Conservation (phyloP, 2,888 invertebrate species). For the Xanthorhoe spadicearia region DNA sequence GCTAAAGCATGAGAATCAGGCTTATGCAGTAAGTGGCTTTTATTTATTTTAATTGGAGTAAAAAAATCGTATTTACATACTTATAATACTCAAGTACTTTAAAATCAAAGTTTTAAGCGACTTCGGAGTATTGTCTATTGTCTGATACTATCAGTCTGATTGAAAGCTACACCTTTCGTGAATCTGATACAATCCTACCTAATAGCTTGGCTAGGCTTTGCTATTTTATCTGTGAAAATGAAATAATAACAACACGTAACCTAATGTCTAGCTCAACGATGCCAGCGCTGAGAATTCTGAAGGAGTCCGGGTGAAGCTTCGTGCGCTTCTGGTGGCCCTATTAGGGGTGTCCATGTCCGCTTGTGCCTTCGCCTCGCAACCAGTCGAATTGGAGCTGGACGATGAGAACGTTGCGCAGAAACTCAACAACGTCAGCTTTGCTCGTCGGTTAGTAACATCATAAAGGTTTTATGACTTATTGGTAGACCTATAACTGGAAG, state of each 20-base stretch:
- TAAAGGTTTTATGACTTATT: background rate
- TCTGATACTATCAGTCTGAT: too few relatives aligned
- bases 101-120: too few relatives aligned
- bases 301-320: constrained; percentile 62
- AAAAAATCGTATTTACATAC: too few relatives aligned
- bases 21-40: constrained; percentile 51
- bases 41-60: too few relatives aligned
- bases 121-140: too few relatives aligned
- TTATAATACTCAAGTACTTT: too few relatives aligned
- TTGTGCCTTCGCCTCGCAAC: constrained; percentile 76
- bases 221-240: background rate
- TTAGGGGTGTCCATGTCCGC: constrained; percentile 78
- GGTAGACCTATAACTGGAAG: too few relatives aligned
- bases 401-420: constrained; percentile 76
- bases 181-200: too few relatives aligned
- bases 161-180: too few relatives aligned
- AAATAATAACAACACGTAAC: background rate
- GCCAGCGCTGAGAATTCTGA: constrained; percentile 52
- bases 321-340: constrained; percentile 73
- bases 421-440: constrained; percentile 76
- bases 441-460: constrained; percentile 61
- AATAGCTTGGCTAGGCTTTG: too few relatives aligned
- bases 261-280: constrained; percentile 45
- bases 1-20: constrained; percentile 62
- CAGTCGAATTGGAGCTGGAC: constrained; percentile 74